Conservation (phyloP, 2,888 invertebrate species). For the Lacanobia oleracea region DNA sequence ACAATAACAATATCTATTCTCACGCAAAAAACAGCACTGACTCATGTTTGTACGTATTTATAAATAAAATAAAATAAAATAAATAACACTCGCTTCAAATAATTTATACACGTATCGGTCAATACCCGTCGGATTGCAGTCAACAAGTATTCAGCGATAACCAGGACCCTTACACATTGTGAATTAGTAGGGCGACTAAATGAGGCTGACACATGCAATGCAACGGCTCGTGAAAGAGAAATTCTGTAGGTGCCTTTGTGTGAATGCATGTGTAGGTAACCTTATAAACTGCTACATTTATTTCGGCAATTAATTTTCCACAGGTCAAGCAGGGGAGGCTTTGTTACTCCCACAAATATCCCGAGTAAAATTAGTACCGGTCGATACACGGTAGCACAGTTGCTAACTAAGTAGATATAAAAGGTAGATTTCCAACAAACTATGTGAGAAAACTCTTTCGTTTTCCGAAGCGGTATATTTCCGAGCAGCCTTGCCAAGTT, state of each 20-base stretch:
- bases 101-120: slow-evolving; percentile 41
- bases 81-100: slow-evolving; percentile 15
- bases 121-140: slow-evolving; percentile 38
- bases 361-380: slow-evolving; percentile 25
- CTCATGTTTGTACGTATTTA: slow-evolving; percentile 26
- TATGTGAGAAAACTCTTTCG: slow-evolving; percentile 5
- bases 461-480: slow-evolving; percentile 29
- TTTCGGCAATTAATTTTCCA: not conserved
- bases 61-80: slow-evolving; percentile 29
- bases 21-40: slow-evolving; percentile 21
- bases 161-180: slow-evolving; percentile 30
- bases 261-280: not conserved
- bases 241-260: not conserved
- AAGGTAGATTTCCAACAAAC: not conserved
- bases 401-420: not conserved
- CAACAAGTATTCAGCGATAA: slow-evolving; percentile 34
- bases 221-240: slow-evolving; percentile 28
- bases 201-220: slow-evolving; percentile 20
- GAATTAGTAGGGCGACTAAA: slow-evolving; percentile 40
- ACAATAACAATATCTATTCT: not conserved
- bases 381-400: slow-evolving; percentile 15
- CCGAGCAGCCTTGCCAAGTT: slow-evolving; percentile 46
- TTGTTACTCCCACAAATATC: not conserved
- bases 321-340: not conserved
- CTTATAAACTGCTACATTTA: not conserved